Evolutionary conservation across 2,888 invertebrate genomes (phyloP).

Genomic region (Miltochrista miniata): DNA sequence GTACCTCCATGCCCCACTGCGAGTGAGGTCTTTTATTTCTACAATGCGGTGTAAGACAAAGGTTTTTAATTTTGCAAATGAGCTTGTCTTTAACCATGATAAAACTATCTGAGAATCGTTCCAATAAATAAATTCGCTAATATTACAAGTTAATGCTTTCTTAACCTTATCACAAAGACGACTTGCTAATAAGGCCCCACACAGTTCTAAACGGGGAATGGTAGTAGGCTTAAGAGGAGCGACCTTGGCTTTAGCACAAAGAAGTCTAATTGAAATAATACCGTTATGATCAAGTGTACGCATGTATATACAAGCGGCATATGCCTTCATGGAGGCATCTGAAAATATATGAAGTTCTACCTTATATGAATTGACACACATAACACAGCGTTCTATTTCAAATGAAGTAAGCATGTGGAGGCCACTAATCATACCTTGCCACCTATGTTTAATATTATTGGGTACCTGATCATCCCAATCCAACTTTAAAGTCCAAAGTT

Average conservation of each 20-base stretch:
- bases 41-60: not conserved
- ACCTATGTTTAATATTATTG: not conserved
- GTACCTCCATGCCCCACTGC: not conserved
- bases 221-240: not conserved
- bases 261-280: not conserved
- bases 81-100: not conserved
- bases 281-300: not conserved
- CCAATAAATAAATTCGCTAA: not conserved
- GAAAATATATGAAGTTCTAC: not conserved
- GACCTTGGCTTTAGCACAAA: not conserved
- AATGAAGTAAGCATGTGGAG: not conserved
- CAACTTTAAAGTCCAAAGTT: not conserved
- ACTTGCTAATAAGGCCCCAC: not conserved
- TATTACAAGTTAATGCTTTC: not conserved
- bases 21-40: not conserved
- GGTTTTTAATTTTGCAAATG: not conserved
- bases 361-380: not conserved
- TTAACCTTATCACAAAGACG: not conserved
- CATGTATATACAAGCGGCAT: not conserved
- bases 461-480: slow-evolving; percentile 1
- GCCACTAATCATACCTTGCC: not conserved
- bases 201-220: not conserved
- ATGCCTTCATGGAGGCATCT: not conserved
- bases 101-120: not conserved
- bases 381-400: not conserved